These are phyloP conservation scores for Busseola fusca DNA, from an alignment of 2,888 invertebrate genomes.

Conservation along the genomic window DNA sequence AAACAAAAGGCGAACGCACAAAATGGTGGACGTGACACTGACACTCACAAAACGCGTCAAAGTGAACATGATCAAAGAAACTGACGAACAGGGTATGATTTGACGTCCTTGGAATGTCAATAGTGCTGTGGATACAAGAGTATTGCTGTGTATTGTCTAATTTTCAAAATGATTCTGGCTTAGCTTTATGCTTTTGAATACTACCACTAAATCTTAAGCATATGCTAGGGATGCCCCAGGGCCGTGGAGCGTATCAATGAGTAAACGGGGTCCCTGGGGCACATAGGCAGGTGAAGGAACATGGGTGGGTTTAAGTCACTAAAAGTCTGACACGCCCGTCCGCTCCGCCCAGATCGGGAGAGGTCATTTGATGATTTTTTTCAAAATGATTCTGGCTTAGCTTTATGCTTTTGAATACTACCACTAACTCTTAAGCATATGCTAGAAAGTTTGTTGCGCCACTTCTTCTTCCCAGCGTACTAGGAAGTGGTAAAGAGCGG, in stretches of 20 bases:
- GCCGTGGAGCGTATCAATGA: too few relatives aligned
- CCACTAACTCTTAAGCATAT: too few relatives aligned
- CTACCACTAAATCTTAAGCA: too few relatives aligned
- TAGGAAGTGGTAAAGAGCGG: too few relatives aligned
- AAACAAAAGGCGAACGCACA: slow-evolving; percentile 28
- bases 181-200: neutral
- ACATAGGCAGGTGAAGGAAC: too few relatives aligned
- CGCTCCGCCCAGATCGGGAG: too few relatives aligned
- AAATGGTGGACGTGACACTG: slow-evolving; percentile 22
- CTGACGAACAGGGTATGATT: neutral
- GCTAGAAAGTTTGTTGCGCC: too few relatives aligned
- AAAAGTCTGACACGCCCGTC: too few relatives aligned
- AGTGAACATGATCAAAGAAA: slow-evolving; percentile 46
- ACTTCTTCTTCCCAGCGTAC: neutral
- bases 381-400: neutral
- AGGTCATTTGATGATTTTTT: too few relatives aligned
- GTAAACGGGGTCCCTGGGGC: too few relatives aligned
- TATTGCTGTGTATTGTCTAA: neutral
- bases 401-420: neutral
- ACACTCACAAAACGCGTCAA: slow-evolving; percentile 37
- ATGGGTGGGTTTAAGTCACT: too few relatives aligned
- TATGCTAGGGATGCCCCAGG: too few relatives aligned
- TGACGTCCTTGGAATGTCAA: slow-evolving; percentile 27
- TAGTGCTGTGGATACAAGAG: neutral
- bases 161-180: neutral